Conservation (phyloP, 2,888 invertebrate species). For the Oxystoma pomonae region DNA sequence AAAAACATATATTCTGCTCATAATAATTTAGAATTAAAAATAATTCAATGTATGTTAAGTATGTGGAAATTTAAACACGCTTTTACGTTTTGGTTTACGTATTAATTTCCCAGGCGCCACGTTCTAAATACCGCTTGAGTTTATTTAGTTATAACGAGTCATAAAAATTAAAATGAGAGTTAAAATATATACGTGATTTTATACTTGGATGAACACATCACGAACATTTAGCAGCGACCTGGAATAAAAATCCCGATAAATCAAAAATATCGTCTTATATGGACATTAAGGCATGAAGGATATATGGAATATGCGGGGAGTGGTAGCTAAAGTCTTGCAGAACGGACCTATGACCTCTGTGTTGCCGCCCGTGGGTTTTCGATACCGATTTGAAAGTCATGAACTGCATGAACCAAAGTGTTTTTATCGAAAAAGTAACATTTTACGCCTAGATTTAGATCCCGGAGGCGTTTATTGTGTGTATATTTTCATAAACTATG, state of each 20-base stretch:
- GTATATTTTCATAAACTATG: too few species aligned
- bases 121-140: background rate
- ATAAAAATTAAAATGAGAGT: background rate
- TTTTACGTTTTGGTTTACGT: background rate
- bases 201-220: background rate
- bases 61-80: too few species aligned
- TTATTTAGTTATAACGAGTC: background rate
- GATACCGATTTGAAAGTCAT: background rate
- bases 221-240: background rate
- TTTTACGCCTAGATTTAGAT: too few species aligned
- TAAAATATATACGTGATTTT: background rate
- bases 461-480: too few species aligned
- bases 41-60: too few species aligned
- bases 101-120: background rate
- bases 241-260: background rate
- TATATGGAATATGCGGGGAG: background rate
- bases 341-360: background rate
- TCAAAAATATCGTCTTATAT: background rate
- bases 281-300: background rate
- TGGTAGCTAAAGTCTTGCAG: background rate
- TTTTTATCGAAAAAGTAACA: too few species aligned
- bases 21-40: too few species aligned
- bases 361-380: background rate
- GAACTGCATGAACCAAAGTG: too few species aligned
- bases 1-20: too few species aligned